Conservation (phyloP, 2,888 invertebrate genomes). For the Argyra leucocephala region DNA sequence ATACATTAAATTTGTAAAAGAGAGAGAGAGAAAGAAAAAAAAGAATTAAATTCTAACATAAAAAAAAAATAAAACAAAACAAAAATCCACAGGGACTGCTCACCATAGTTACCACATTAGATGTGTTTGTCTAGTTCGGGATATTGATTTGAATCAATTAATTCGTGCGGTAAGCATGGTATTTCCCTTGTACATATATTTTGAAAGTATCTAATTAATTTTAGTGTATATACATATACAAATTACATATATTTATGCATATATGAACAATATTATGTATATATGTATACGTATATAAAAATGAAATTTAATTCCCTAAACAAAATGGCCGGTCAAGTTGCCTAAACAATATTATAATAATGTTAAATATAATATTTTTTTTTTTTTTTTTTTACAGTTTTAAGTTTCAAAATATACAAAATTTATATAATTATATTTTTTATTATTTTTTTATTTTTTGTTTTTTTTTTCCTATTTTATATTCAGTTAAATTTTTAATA, state of each 20-base stretch:
- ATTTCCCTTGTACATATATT: slow-evolving; percentile 33
- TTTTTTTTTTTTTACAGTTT: background rate
- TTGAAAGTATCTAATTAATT: slow-evolving; percentile 43
- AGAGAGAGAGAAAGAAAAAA: background rate
- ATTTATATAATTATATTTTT: background rate
- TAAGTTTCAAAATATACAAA: background rate
- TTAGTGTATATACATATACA: slow-evolving; percentile 37
- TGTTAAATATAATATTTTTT: background rate
- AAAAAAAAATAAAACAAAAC: background rate
- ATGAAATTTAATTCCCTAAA: slow-evolving; percentile 17
- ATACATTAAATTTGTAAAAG: background rate
- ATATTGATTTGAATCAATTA: slow-evolving; percentile 46
- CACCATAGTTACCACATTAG: slow-evolving; percentile 15
- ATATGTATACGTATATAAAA: no score
- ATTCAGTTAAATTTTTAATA: no score
- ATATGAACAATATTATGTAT: no score
- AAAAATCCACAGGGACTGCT: slow-evolving; percentile 4
- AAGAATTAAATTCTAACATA: background rate
- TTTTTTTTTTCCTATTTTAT: no score
- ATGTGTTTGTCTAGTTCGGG: slow-evolving; percentile 22
- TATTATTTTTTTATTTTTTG: background rate
- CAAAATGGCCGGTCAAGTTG: slow-evolving; percentile 16
- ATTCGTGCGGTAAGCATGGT: slow-evolving; percentile 41
- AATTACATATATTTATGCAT: no score
- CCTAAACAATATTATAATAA: background rate